Evolutionary conservation across 2,113 vertebrate genomes (phyloP).

Genomic region (Oncorhynchus masou): DNA sequence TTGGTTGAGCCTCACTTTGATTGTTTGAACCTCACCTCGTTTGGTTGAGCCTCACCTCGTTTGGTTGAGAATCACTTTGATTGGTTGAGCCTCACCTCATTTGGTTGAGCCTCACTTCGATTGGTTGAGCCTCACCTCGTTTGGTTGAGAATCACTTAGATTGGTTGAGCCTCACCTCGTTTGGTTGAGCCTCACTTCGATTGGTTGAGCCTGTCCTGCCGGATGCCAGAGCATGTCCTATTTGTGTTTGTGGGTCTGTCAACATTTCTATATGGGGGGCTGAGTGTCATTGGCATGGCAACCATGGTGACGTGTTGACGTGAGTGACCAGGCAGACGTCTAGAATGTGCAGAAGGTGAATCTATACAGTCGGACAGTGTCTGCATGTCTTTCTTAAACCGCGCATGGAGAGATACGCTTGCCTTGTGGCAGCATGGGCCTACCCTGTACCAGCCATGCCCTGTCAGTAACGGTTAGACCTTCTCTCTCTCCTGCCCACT

Average conservation of each 20-base stretch:
- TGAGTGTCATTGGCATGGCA: conserved; percentile 74
- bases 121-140: too few relatives aligned
- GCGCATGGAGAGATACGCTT: conserved; percentile 61
- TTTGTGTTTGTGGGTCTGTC: conserved; percentile 52
- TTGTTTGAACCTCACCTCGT: too few relatives aligned
- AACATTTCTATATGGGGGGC: conserved; percentile 14
- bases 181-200: too few relatives aligned
- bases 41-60: too few relatives aligned
- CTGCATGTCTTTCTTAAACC: conserved; percentile 67
- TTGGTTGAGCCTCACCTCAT: too few relatives aligned
- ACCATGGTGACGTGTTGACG: conserved; percentile 49
- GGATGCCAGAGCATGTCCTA: conserved; percentile 72
- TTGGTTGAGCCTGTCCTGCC: conserved; percentile 1
- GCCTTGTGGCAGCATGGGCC: conserved; percentile 72
- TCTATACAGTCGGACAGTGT: conserved; percentile 46
- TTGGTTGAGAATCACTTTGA: too few relatives aligned
- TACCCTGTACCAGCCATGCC: conserved; percentile 55
- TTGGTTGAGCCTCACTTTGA: too few relatives aligned
- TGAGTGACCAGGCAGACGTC: background rate
- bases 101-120: too few relatives aligned
- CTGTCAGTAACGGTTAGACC: conserved; percentile 76
- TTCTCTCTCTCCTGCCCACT: conserved; percentile 75
- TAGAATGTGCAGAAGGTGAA: conserved; percentile 32
- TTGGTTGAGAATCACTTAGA: too few relatives aligned
- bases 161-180: too few relatives aligned